A percentile compares a stretch with the other conserved stretches of the same genome.
Evolutionary conservation across 2,797 vertebrate species (phyloP).

Genomic region (Takifugu rubripes): DNA sequence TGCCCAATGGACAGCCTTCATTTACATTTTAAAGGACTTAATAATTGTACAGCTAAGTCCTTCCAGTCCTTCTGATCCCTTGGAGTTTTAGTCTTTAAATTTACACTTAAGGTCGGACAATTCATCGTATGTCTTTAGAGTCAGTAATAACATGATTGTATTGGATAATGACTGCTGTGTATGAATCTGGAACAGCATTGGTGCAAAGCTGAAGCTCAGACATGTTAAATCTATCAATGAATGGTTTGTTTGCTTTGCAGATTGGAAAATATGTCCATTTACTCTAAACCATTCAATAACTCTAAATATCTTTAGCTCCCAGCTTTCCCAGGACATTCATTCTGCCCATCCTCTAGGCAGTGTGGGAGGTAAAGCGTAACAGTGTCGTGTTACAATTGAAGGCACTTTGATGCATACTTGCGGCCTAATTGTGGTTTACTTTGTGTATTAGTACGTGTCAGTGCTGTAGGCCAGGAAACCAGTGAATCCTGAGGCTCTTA

Average conservation of each 20-base stretch:
- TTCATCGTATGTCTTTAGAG: too few species aligned
- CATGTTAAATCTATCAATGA: conserved; percentile 3
- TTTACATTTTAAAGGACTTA: too few species aligned
- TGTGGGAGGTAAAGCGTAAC: conserved; percentile 38
- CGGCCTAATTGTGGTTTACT: conserved; percentile 55
- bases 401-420: conserved; percentile 40
- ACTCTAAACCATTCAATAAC: conserved; percentile 11
- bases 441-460: conserved; percentile 29
- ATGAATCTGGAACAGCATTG: background rate
- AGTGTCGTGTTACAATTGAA: conserved; percentile 55
- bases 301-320: conserved; percentile 24
- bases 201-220: background rate
- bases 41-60: too few species aligned
- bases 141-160: too few species aligned
- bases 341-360: conserved; percentile 24
- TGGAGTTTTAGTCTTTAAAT: too few species aligned
- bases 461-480: conserved; percentile 21
- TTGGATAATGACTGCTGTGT: too few species aligned
- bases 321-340: conserved; percentile 37
- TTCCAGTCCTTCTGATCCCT: too few species aligned
- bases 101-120: too few species aligned
- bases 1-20: conserved; percentile 1
- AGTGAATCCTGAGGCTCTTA: conserved; percentile 20
- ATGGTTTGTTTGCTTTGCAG: background rate
- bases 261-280: conserved; percentile 1